These are phyloP conservation scores for Scartelaos histophorus DNA, from an alignment of 2,113 vertebrate species.

Conservation along the genomic window DNA sequence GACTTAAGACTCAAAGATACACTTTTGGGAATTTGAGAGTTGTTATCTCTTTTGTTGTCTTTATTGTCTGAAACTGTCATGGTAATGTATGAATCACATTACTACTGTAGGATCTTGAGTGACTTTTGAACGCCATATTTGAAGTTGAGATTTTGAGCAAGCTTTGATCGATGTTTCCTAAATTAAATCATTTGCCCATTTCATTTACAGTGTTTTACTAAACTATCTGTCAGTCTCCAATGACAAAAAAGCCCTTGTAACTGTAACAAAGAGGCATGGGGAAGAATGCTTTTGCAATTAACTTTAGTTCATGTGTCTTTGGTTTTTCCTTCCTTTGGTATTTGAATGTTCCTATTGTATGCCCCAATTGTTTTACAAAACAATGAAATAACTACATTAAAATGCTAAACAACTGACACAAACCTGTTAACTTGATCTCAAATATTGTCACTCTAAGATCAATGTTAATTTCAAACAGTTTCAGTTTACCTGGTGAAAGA, in stretches of 20 bases:
- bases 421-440: not conserved
- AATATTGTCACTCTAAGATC: not conserved
- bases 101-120: not conserved
- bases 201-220: too few relatives aligned
- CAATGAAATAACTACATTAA: not conserved
- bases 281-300: not conserved
- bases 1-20: not conserved
- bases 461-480: not conserved
- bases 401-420: not conserved
- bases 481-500: not conserved
- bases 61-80: not conserved
- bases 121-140: not conserved
- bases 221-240: not conserved
- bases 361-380: not conserved
- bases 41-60: not conserved
- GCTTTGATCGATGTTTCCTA: not conserved
- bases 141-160: not conserved
- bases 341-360: not conserved
- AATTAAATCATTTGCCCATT: too few relatives aligned
- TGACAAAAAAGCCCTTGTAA: not conserved
- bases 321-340: not conserved
- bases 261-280: not conserved
- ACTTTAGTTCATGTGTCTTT: not conserved
- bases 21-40: not conserved
- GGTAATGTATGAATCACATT: not conserved